Conservation (phyloP, 2,797 vertebrate genomes). For the Falco peregrinus region DNA sequence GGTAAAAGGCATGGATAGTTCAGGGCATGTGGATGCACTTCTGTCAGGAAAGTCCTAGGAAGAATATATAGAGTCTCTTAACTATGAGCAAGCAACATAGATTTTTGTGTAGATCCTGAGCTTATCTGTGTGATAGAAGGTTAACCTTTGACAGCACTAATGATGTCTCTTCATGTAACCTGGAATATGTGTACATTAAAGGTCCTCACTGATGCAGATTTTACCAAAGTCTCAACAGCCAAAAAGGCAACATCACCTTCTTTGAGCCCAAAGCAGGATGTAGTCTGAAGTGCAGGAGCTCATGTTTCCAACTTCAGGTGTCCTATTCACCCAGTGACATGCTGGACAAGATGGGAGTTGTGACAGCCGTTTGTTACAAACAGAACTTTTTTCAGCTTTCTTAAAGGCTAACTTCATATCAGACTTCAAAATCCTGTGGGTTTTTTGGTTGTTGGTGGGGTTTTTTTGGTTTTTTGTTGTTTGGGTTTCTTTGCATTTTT, state of each 20-base stretch:
- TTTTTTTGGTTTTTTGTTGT: too few relatives aligned
- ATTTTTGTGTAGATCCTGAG: background rate
- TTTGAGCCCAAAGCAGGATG: background rate
- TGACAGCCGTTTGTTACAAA: background rate
- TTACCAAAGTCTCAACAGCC: background rate
- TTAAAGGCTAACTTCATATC: background rate
- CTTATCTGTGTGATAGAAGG: background rate
- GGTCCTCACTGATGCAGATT: background rate
- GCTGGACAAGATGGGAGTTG: background rate
- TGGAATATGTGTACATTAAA: background rate
- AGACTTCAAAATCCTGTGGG: background rate
- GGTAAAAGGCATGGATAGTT: background rate
- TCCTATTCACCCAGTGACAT: background rate
- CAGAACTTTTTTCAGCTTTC: background rate
- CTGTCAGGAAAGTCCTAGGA: background rate
- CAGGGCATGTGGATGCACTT: background rate
- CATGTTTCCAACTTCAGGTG: background rate
- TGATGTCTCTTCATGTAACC: background rate
- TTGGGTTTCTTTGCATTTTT: background rate
- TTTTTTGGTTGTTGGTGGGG: too few relatives aligned
- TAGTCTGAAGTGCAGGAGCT: background rate
- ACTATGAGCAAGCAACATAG: background rate
- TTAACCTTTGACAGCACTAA: background rate
- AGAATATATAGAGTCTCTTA: background rate
- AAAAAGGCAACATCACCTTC: background rate